Evolutionary conservation across 2,888 invertebrate genomes (phyloP), one percentile per base, ranked within the genome.

Genomic region (Prenolepis imparis): DNA sequence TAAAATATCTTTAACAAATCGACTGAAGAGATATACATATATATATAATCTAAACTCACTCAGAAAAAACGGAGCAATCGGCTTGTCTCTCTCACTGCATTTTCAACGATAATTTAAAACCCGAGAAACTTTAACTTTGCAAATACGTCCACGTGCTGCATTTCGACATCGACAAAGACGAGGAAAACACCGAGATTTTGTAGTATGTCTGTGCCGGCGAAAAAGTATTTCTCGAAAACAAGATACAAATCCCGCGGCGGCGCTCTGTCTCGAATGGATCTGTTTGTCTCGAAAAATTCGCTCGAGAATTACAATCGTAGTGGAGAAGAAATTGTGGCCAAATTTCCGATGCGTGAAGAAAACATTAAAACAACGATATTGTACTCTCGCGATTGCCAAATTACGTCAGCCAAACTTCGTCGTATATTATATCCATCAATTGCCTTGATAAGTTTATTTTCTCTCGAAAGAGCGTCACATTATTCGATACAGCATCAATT

Each of bases 221-320:
- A 80, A 59, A 80, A 72, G 72, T 61, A 44, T 81, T 44, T 57
- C 15, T 9, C 15, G 57, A 68, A 75, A 81, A 78, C 67, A 82
- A 64, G 73, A 74, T 83, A 82, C 73, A 57, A 73, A 82, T 84
- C 77, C 68, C 61, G 61, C 44, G 41, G 63, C 63, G 75, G 28
- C 36, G 63, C 48, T 15, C 24, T 39, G 61, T 36, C 59, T 21
- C 15, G 44, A 83, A 87, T 84, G 48, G 64, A 70, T 67, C 36
- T 89, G 85, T 89, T 88, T 89, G 67, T 84, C 57, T 24, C 24
- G 57, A 72, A 41, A 74, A 81, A 74, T 72, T 78, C 55, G n/a
- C 24, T 52, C 39, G 44, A 63, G 59, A 86, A 75, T 87, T 78
- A 83, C 59, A 18, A 84, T 0, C 63, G 9, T 5, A 11, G 44